Evolutionary conservation across 2,797 vertebrate species (phyloP), one percentile per base, ranked within the genome.

Genomic region (Malacoraja senta): DNA sequence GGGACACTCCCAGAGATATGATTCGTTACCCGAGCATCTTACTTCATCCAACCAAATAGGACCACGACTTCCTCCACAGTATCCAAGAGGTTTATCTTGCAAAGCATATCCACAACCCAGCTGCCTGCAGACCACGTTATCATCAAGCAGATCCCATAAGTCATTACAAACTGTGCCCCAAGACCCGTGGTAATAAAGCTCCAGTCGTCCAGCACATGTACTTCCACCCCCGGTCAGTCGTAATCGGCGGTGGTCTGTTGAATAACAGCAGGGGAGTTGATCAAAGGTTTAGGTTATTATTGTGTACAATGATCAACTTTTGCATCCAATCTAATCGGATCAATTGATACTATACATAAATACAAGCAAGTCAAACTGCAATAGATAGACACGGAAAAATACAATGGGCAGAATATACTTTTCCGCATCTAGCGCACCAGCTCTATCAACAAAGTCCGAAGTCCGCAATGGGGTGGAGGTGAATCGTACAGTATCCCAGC

Each of bases 1-100:
- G 0, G 65, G n/a, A 12, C 86, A 91, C 4, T 91, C 32, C 86
- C 86, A 91, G 19, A 91, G 65, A 68, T 24, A 21, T 10, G 35
- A 91, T 68, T 91, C 65, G 17, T 91, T 91, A 9, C 86, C 65
- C 9, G 32, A 91, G 24, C 86, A 91, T 12, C n/a, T 91, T 17
- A 91, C 26, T 10, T 91, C 86, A 38, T 91, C 65, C 86, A 91
- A 91, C 86, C 86, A 91, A 44, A 91, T 0, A 71, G 86, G 86
- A n/a, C n/a, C 63, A 21, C n/a, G 71, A 32, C 17, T 32, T 21
- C 7, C 4, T 71, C 32, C 86, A 38, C 21, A 38, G 8, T 63
- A 71, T 3, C 26, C n/a, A 24, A 32, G 6, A 71, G 61, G 13
- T 71, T n/a, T 6, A 19, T 12, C 8, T 1, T 91, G 8, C 61